phyloP scores from a whole-genome alignment of 2,888 invertebrate species.

The Stenolophus ochropezus region DNA sequence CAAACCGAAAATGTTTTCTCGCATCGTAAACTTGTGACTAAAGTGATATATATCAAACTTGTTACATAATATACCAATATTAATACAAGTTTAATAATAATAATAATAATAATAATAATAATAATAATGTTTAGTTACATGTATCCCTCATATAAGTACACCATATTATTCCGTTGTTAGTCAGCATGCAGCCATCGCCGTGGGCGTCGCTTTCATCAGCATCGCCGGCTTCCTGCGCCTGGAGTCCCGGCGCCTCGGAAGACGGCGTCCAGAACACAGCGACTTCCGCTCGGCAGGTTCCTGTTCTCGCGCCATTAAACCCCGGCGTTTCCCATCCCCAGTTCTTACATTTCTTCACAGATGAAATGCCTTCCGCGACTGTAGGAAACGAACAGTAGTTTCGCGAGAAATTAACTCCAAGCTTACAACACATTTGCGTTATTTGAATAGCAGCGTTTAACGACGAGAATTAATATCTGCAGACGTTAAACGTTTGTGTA shows the following conservation, averaged over 20 bases:
- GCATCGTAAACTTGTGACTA: no score
- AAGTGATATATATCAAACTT: no score
- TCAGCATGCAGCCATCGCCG: no score
- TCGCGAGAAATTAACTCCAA: conserved; percentile 32
- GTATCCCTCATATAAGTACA: no score
- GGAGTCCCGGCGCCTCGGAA: conserved; percentile 15
- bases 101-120: no score
- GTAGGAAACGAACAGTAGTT: conserved; percentile 8
- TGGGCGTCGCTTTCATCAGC: background rate
- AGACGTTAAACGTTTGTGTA: no score
- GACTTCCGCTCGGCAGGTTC: conserved; percentile 52
- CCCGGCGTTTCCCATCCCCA: conserved; percentile 8
- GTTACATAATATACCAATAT: no score
- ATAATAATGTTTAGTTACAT: no score
- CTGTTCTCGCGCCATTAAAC: conserved; percentile 58
- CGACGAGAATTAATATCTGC: background rate
- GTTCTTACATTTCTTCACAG: conserved; percentile 49
- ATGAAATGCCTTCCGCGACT: conserved; percentile 22
- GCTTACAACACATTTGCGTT: conserved; percentile 24
- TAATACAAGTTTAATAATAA: no score
- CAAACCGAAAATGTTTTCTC: no score
- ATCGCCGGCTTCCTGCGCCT: background rate
- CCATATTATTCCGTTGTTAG: no score
- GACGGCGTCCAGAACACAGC: conserved; percentile 57
- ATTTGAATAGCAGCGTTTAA: background rate